Conservation (phyloP, 2,888 invertebrate genomes). For the Hypena proboscidalis region DNA sequence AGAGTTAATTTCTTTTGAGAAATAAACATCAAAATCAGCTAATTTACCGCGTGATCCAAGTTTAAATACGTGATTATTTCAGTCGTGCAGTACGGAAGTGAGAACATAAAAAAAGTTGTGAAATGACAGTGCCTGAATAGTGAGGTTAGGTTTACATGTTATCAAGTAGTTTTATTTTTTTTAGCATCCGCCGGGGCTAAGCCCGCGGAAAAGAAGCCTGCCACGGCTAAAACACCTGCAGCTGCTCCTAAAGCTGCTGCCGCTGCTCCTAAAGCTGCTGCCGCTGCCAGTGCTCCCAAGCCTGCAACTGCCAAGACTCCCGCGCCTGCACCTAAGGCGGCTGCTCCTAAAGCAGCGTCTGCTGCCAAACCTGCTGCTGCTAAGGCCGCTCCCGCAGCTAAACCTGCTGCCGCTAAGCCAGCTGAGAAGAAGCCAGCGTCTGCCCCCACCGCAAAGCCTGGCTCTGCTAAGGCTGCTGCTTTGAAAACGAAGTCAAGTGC, state of each 20-base stretch:
- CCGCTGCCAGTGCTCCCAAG: conserved; percentile 71
- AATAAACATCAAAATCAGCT: not conserved
- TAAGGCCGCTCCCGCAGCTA: conserved; percentile 78
- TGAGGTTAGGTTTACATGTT: conserved; percentile 51
- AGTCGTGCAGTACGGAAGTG: not conserved
- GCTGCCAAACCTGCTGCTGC: conserved; percentile 73
- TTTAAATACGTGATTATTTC: no score
- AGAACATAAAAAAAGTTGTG: not conserved
- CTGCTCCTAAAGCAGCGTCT: conserved; percentile 69
- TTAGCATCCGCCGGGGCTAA: conserved; percentile 72
- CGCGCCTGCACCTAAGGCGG: conserved; percentile 76
- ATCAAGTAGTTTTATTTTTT: conserved; percentile 13
- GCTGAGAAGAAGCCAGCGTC: conserved; percentile 70
- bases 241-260: conserved; percentile 75
- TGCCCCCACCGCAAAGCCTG: conserved; percentile 79
- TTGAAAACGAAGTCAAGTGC: conserved; percentile 81
- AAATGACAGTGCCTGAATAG: conserved; percentile 4
- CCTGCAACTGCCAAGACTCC: conserved; percentile 72
- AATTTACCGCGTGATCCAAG: no score
- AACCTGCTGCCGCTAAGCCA: conserved; percentile 57
- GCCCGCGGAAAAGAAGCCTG: conserved; percentile 77
- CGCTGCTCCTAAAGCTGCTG: conserved; percentile 63
- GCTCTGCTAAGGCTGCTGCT: conserved; percentile 81
- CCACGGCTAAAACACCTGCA: conserved; percentile 75
- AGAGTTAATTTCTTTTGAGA: conserved; percentile 1